phyloP scores from a whole-genome alignment of 2,797 vertebrate genomes.

The Gymnothorax javanicus region DNA sequence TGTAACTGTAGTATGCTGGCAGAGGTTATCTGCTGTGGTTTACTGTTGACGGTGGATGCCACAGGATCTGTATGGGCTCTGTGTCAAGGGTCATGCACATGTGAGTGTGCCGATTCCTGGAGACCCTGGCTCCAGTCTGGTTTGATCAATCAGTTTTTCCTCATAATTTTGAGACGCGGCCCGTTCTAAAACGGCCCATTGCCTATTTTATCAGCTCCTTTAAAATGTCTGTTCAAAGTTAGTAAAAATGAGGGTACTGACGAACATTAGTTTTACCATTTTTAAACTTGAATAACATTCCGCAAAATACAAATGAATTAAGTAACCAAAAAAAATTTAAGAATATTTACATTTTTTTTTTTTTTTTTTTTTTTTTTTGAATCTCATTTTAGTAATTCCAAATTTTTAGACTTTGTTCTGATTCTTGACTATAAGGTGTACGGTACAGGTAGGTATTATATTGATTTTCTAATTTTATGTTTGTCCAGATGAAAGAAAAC shows the following conservation, averaged over 20 bases:
- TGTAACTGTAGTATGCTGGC: neutral
- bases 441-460: neutral
- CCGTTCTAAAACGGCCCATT: neutral
- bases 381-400: neutral
- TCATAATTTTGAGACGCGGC: neutral
- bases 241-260: neutral
- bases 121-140: neutral
- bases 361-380: constrained; percentile 5
- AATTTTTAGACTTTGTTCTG: constrained; percentile 7
- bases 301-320: neutral
- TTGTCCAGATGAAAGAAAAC: neutral
- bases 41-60: neutral
- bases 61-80: neutral
- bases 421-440: constrained; percentile 4
- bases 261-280: neutral
- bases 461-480: constrained; percentile 3
- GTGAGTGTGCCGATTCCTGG: neutral
- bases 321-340: neutral
- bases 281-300: neutral
- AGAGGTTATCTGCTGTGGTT: neutral
- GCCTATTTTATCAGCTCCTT: neutral
- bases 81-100: neutral
- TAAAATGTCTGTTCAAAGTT: neutral
- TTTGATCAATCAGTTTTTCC: neutral
- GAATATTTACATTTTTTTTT: neutral